A percentile compares a stretch with the other conserved stretches of the same genome.
Conservation (phyloP, 2,888 invertebrate species). For the Tachina lurida region DNA sequence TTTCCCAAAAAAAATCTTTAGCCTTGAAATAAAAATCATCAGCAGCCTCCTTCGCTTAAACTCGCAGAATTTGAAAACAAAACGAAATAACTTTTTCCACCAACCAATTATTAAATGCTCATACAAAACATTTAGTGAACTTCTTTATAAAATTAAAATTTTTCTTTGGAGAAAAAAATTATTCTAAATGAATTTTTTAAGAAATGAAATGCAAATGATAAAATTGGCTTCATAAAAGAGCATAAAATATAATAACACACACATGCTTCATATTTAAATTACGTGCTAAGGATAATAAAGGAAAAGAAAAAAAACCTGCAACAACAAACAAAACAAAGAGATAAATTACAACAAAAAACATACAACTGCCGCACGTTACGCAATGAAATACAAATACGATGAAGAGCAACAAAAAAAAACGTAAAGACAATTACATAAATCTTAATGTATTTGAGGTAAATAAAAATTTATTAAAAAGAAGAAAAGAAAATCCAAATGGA, state of each 20-base stretch:
- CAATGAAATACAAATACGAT: slow-evolving; percentile 36
- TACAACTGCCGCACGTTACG: slow-evolving; percentile 4
- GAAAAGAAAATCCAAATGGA: slow-evolving; percentile 11
- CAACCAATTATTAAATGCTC: background rate
- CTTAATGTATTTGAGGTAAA: slow-evolving; percentile 70
- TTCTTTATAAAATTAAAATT: slow-evolving; percentile 56
- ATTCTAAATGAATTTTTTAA: slow-evolving; percentile 54
- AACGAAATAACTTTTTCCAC: slow-evolving; percentile 18
- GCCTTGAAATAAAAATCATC: too few species aligned
- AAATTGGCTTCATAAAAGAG: slow-evolving; percentile 53
- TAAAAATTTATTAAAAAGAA: slow-evolving; percentile 48
- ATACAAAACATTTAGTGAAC: slow-evolving; percentile 45
- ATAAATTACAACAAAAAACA: slow-evolving; percentile 21
- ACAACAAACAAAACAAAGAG: slow-evolving; percentile 9
- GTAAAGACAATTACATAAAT: slow-evolving; percentile 71
- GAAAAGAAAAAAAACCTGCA: slow-evolving; percentile 16
- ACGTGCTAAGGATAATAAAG: slow-evolving; percentile 70
- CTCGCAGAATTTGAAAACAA: background rate
- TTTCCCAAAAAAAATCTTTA: too few species aligned
- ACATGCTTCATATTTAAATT: slow-evolving; percentile 69
- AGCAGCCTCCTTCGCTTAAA: too few species aligned
- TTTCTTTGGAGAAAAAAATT: slow-evolving; percentile 29
- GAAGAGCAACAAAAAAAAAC: slow-evolving; percentile 32
- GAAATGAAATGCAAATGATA: slow-evolving; percentile 64
- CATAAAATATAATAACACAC: slow-evolving; percentile 53